Conservation (phyloP, 2,888 invertebrate species). For the Leptodirus hochenwartii region DNA sequence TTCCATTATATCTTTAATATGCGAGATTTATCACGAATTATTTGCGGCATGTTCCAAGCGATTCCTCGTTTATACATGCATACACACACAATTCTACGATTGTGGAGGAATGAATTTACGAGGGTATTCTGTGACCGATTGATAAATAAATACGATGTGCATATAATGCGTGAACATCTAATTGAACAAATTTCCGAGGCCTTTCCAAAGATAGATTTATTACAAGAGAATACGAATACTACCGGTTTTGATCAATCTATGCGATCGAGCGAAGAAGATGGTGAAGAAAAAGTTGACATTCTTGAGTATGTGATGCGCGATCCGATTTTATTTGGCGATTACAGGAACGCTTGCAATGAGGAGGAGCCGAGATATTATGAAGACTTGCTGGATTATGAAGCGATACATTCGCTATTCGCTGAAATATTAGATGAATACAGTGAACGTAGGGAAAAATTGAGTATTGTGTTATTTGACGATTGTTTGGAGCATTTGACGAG, state of each 20-base stretch:
- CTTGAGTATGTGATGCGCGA: constrained; percentile 57
- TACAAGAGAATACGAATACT: constrained; percentile 11
- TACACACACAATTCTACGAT: constrained; percentile 52
- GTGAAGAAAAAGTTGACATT: constrained; percentile 26
- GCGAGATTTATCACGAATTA: constrained; percentile 70
- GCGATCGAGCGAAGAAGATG: constrained; percentile 25
- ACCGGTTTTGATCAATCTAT: constrained; percentile 13
- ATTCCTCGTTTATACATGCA: constrained; percentile 50
- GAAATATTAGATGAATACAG: constrained; percentile 82
- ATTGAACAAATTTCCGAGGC: constrained; percentile 37
- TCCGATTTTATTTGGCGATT: constrained; percentile 78
- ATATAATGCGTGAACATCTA: constrained; percentile 39
- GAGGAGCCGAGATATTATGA: constrained; percentile 68
- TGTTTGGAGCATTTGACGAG: constrained; percentile 81
- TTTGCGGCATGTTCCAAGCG: constrained; percentile 53
- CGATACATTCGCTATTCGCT: constrained; percentile 71
- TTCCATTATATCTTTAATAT: constrained; percentile 93
- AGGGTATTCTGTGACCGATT: constrained; percentile 78
- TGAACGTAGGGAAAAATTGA: constrained; percentile 52
- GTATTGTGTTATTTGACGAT: constrained; percentile 77
- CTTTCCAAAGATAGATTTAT: constrained; percentile 27
- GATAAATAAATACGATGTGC: constrained; percentile 48
- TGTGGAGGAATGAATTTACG: constrained; percentile 83
- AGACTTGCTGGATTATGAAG: constrained; percentile 77
- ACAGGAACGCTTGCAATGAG: constrained; percentile 65